Evolutionary conservation across 1,140 invertebrate species (phyloP).

Genomic region (Tribolium castaneum): DNA sequence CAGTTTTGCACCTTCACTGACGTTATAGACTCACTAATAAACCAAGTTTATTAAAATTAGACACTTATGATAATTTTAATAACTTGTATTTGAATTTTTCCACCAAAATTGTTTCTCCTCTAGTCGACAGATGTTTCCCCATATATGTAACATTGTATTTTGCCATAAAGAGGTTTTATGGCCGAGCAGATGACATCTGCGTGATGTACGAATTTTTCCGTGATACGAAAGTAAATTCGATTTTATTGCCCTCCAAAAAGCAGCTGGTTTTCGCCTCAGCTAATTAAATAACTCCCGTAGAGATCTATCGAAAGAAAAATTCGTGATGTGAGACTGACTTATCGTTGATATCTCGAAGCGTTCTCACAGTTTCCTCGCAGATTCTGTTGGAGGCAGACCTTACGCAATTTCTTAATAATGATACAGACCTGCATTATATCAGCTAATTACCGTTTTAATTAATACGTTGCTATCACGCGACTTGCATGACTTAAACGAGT

Average conservation of each 20-base stretch:
- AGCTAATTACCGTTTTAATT: constrained; percentile 30
- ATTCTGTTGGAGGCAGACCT: background rate
- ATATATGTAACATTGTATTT: constrained; percentile 10
- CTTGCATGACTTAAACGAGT: constrained; percentile 23
- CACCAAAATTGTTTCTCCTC: background rate
- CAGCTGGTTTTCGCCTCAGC: constrained; percentile 7
- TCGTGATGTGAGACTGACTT: background rate
- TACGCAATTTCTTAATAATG: constrained; percentile 30
- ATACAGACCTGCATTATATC: constrained; percentile 16
- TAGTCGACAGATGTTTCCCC: background rate
- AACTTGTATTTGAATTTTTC: background rate
- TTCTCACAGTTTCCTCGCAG: constrained; percentile 19
- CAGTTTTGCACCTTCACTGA: constrained; percentile 27
- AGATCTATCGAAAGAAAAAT: too few species aligned
- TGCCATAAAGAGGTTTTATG: constrained; percentile 7
- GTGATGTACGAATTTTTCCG: background rate
- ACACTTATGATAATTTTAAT: constrained; percentile 1
- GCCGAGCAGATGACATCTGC: constrained; percentile 9
- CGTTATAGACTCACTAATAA: constrained; percentile 22
- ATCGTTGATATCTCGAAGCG: background rate
- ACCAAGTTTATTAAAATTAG: constrained; percentile 33
- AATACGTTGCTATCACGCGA: constrained; percentile 23
- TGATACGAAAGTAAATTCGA: constrained; percentile 4
- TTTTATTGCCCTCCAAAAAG: constrained; percentile 12
- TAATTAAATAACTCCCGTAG: background rate